A percentile compares a stretch with the other conserved stretches of the same genome.
phyloP scores from a whole-genome alignment of 2,113 vertebrate genomes.

The Tenrec ecaudatus region DNA sequence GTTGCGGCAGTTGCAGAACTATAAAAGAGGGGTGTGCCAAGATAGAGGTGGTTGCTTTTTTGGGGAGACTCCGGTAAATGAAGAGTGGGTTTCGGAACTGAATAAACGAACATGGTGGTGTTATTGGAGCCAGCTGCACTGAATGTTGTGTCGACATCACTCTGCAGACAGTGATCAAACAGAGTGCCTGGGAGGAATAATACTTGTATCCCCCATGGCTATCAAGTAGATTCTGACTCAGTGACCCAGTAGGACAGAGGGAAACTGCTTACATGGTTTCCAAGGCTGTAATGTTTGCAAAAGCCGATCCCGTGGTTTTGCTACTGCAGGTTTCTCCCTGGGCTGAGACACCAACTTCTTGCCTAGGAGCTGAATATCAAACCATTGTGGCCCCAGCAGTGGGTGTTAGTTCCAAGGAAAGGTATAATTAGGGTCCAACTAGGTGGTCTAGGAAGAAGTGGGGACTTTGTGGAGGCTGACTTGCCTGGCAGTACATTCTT shows the following conservation, averaged over 20 bases:
- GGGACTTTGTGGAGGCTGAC: not conserved
- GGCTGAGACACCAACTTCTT: not conserved
- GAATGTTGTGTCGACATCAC: not conserved
- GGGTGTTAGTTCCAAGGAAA: not conserved
- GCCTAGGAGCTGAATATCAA: too few relatives aligned
- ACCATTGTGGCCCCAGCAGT: too few relatives aligned
- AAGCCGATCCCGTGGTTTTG: not conserved
- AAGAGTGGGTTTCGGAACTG: conserved; percentile 41
- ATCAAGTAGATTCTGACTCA: not conserved
- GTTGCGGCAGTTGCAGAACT: conserved; percentile 20
- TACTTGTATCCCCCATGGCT: not conserved
- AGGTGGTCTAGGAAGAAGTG: not conserved
- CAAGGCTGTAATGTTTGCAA: not conserved
- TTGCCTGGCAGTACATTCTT: not conserved
- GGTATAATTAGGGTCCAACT: not conserved
- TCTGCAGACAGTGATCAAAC: not conserved
- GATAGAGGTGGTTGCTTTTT: conserved; percentile 12
- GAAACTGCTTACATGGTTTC: not conserved
- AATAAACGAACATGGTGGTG: not conserved
- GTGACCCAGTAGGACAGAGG: not conserved
- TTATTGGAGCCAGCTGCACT: conserved; percentile 49
- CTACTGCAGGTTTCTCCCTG: not conserved
- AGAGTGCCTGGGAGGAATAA: not conserved
- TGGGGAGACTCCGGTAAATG: conserved; percentile 18
- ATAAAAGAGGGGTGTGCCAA: conserved; percentile 12